Evolutionary conservation across 2,888 invertebrate genomes (phyloP).

Genomic region (Allacma fusca): DNA sequence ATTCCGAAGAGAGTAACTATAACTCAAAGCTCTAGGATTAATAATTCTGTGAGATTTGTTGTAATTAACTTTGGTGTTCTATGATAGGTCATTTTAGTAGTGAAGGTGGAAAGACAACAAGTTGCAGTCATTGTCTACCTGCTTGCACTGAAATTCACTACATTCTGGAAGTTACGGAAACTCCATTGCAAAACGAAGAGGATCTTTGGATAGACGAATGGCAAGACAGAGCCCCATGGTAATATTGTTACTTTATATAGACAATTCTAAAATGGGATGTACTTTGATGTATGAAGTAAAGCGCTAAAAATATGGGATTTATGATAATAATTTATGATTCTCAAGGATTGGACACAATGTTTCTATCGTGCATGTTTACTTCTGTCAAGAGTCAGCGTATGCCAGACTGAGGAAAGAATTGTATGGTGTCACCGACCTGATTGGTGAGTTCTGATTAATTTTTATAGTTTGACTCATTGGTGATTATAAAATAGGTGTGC

Average conservation of each 20-base stretch:
- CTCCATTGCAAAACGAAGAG: constrained; percentile 14
- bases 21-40: too few species aligned
- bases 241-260: not conserved
- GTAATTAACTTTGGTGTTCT: constrained; percentile 51
- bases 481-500: too few species aligned
- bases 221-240: constrained; percentile 24
- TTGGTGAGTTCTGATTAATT: constrained; percentile 43
- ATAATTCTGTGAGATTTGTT: too few species aligned
- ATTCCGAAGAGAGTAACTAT: too few species aligned
- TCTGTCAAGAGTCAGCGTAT: constrained; percentile 54
- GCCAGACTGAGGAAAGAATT: constrained; percentile 57
- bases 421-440: constrained; percentile 54
- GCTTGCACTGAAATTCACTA: constrained; percentile 55
- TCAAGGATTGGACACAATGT: constrained; percentile 55
- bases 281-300: too few species aligned
- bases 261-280: too few species aligned
- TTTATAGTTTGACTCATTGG: not conserved
- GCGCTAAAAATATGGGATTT: too few species aligned
- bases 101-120: constrained; percentile 2
- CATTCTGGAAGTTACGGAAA: constrained; percentile 29
- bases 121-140: constrained; percentile 45
- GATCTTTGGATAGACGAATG: constrained; percentile 25
- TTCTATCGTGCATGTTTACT: constrained; percentile 58
- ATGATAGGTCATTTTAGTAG: constrained; percentile 49
- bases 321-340: too few species aligned